phyloP scores from a whole-genome alignment of 92 coral and sea anemone genomes.

The Heteractis magnifica region DNA sequence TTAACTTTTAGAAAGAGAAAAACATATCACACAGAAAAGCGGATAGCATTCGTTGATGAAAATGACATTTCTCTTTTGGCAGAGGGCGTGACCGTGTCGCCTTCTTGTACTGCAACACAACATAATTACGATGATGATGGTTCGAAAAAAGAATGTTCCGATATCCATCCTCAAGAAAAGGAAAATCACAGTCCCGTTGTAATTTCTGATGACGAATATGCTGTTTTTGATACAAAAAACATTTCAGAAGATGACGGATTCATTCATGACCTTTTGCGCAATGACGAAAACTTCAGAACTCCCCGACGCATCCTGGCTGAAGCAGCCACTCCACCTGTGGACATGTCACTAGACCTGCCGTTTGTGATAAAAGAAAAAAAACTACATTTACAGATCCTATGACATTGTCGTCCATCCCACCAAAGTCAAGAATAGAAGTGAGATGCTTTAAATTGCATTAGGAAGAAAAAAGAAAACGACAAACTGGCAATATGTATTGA shows the following conservation, averaged over 20 bases:
- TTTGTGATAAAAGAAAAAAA: background rate
- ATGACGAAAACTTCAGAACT: constrained; percentile 5
- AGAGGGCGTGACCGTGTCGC: no score
- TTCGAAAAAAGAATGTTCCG: no score
- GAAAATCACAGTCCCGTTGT: background rate
- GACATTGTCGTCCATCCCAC: background rate
- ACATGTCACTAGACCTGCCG: background rate
- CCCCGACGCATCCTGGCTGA: constrained; percentile 11
- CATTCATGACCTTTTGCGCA: constrained; percentile 2
- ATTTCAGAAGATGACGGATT: background rate
- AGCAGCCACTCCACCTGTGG: background rate
- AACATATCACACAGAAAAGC: background rate
- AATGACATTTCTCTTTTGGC: background rate
- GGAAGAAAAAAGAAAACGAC: background rate
- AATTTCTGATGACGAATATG: background rate
- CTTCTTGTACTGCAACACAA: no score
- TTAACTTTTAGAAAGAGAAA: background rate
- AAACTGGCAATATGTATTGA: background rate
- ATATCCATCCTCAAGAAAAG: background rate
- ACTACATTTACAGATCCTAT: background rate
- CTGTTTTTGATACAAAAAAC: background rate
- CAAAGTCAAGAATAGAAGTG: background rate
- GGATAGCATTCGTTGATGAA: background rate
- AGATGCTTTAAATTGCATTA: background rate
- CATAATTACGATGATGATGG: no score